Evolutionary conservation across 2,888 invertebrate genomes (phyloP), one percentile per base, ranked within the genome.

Genomic region (Drosophila nigricruria): DNA sequence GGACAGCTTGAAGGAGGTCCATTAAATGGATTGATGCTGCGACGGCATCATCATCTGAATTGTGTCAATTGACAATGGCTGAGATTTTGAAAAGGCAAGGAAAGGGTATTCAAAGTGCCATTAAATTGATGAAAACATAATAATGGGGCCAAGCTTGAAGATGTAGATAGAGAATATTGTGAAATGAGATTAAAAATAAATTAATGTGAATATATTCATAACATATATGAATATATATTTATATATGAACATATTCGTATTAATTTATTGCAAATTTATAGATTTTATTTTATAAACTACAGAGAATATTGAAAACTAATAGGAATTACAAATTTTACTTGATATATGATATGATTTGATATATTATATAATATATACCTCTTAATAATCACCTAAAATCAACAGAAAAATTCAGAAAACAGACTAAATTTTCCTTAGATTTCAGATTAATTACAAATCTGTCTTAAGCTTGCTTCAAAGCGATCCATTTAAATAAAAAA

Each of bases 21-120:
- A 83, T 81, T 86, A 81, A 57, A 50, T 63, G 68, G 67, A 82
- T 80, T 80, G 82, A 82, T 77, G 82, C 64, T 57, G 67, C 47
- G 9, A 40, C 45, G 34, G 45, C 3, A 56, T 52, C 54, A 50
- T 49, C 64, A 65, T 40, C 52, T 66, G 50, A 85, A 82, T 60
- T 78, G 70, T 80, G 82, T 82, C 86, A 80, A 81, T 75, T 38
- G 57, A 47, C 20, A 68, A 63, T 47, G 32, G 27, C 3, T 6
- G 10, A 23, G 32, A 6, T 12, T 18, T 34, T 12, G 5, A 32
- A 12, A 8, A 1, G n/a, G 8, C 3, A 18, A 10, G 5, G 20
- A 23, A 25, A 23, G 58, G n/a, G 20, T 36, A 52, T 16, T 43
- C 47, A 32, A 5, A 34, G 18, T 32, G 25, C 9, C 43, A 67